These are phyloP conservation scores for Myotis lucifugus DNA, from an alignment of 2,113 vertebrate genomes.

Conservation along the genomic window DNA sequence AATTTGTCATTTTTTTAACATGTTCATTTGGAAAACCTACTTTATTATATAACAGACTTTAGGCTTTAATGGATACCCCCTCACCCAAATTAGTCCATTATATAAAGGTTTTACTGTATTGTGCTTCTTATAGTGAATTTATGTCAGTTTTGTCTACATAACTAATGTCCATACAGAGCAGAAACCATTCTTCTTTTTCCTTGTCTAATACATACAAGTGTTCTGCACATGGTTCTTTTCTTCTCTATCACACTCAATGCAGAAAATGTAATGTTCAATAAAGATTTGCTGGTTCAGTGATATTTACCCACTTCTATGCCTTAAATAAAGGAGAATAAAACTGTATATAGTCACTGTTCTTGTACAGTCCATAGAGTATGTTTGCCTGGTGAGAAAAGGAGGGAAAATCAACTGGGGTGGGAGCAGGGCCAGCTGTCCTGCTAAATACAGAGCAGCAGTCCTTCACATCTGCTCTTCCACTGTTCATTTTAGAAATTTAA, in stretches of 20 bases:
- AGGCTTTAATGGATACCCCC: not conserved
- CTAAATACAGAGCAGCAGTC: not conserved
- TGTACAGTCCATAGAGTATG: not conserved
- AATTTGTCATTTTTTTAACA: not conserved
- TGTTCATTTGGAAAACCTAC: not conserved
- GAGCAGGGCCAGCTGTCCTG: not conserved
- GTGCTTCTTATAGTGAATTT: not conserved
- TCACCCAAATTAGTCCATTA: not conserved
- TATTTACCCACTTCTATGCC: not conserved
- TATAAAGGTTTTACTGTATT: not conserved
- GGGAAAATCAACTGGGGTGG: not conserved
- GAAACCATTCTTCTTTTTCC: not conserved
- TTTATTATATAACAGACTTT: not conserved
- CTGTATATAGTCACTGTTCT: not conserved
- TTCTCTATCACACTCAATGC: not conserved
- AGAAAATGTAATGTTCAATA: not conserved
- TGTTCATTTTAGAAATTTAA: not conserved
- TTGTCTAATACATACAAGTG: not conserved
- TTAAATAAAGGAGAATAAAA: conserved; percentile 9
- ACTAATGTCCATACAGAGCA: not conserved
- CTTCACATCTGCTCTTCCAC: not conserved
- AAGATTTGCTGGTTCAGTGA: not conserved
- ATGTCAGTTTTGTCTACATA: not conserved
- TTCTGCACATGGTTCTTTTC: not conserved
- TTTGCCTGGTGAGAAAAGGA: not conserved